Base-by-base conservation (phyloP, 2,113 vertebrate species). In the Globicephala melas region DNA sequence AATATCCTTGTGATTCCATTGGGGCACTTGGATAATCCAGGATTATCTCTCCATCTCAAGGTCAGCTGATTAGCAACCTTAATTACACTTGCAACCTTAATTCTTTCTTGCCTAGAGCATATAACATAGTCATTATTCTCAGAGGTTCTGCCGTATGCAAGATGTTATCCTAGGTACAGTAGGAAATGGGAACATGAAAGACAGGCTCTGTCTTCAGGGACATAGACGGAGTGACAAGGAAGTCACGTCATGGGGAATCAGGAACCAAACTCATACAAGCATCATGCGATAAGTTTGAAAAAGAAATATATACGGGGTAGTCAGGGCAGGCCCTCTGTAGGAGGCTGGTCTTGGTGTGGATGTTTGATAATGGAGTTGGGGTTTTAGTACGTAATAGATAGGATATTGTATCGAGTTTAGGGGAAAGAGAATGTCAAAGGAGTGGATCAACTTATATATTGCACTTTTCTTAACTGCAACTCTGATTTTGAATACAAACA, bases 141-240 rank as follows among this genome's bases (percentile, higher is more conserved):
- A 53, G 53, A 53, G 53, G 53, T 53, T 65, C 63, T 65, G 14
- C 12, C 1, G 0, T 25, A 13, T 18, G 21, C 17, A 53, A 50
- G 21, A 11, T 2, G 0, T 71, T 63, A 53, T 28, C 58, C 15
- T 18, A 41, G 5, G 33, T 41, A 15, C 13, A 7, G 17, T 0
- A 13, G 70, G 31, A 41, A 31, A 36, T 6, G 44, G 63, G 50
- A 55, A n/a, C 20, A 25, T 8, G n/a, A 31, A 44, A 65, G 31
- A 55, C 38, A 38, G 2, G 1, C 1, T 83, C 38, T 26, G 3
- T 41, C 60, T 68, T 44, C 13, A n/a, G 8, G 62, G 50, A 70
- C 3, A 0, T 11, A 31, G 26, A 18, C 26, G 25, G 14, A 2
- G 38, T 26, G 31, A 38, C 33, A 26, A 10, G 44, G 36, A 67